A percentile compares a stretch with the other conserved stretches of the same genome.
Evolutionary conservation across 2,888 invertebrate species (phyloP).

Genomic region (Campoletis raptor): DNA sequence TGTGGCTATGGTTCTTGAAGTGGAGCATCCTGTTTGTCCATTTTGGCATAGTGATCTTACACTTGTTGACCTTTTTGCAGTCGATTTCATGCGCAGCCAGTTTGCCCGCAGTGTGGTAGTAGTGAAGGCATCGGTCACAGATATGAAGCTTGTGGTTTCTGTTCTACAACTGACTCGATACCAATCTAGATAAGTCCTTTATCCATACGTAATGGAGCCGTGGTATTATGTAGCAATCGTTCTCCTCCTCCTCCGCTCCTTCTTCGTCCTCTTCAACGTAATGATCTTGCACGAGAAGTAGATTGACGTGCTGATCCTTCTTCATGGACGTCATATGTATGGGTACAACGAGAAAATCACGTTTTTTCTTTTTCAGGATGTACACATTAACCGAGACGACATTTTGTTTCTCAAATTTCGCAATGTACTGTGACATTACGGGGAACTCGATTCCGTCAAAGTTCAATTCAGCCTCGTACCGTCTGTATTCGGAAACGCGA

Average conservation of each 20-base stretch:
- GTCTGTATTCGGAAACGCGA: conserved; percentile 62
- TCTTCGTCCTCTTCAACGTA: conserved; percentile 40
- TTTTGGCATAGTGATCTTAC: conserved; percentile 40
- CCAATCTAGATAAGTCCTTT: conserved; percentile 37
- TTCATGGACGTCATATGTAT: conserved; percentile 21
- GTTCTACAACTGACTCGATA: conserved; percentile 15
- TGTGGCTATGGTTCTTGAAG: conserved; percentile 60
- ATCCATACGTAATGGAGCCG: conserved; percentile 42
- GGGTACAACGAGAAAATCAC: not conserved
- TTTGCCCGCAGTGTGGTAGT: not conserved
- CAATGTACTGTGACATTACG: conserved; percentile 66
- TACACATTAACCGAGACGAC: conserved; percentile 65
- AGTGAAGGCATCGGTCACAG: conserved; percentile 43
- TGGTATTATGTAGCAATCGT: not conserved
- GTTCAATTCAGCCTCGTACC: conserved; percentile 56
- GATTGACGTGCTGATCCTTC: conserved; percentile 50
- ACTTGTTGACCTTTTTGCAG: conserved; percentile 33
- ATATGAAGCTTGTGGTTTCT: conserved; percentile 1
- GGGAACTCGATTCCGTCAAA: conserved; percentile 71
- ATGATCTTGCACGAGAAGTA: conserved; percentile 44
- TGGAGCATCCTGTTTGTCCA: conserved; percentile 51
- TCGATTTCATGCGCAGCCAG: conserved; percentile 20
- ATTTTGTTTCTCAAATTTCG: conserved; percentile 70
- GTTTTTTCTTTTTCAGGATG: conserved; percentile 13
- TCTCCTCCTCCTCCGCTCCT: not conserved